phyloP scores from a whole-genome alignment of 2,113 vertebrate genomes.

The Mustela nigripes region DNA sequence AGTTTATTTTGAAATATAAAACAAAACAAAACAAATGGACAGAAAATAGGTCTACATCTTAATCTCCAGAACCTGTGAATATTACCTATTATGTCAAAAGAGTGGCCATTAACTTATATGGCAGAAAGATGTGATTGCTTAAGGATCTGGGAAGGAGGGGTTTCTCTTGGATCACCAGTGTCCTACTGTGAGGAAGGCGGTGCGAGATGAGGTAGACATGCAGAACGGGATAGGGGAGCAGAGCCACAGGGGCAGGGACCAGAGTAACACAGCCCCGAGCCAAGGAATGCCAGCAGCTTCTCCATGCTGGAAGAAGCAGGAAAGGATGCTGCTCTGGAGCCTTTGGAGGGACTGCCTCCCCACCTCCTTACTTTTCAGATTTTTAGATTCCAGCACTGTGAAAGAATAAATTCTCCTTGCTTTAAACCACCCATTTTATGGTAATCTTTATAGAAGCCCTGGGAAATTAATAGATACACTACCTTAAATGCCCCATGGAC shows the following conservation, averaged over 20 bases:
- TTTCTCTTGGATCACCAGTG: neutral
- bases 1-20: slow-evolving; percentile 22
- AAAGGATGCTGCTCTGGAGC: neutral
- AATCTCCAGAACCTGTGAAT: neutral
- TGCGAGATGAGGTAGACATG: neutral
- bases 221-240: too few relatives aligned
- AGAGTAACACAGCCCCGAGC: neutral
- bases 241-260: neutral
- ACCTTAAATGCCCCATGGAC: neutral
- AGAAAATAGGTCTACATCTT: neutral
- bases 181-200: neutral
- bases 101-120: neutral
- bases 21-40: neutral
- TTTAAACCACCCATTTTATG: slow-evolving; percentile 25
- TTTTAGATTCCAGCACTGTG: neutral
- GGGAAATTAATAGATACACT: neutral
- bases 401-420: neutral
- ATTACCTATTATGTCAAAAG: neutral
- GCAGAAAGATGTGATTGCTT: neutral
- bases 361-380: neutral
- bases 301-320: neutral
- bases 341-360: neutral
- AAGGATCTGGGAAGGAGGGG: neutral
- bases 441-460: neutral
- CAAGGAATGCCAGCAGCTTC: neutral